These are phyloP conservation scores for Mola mola DNA, from an alignment of 2,113 vertebrate genomes.

Conservation along the genomic window DNA sequence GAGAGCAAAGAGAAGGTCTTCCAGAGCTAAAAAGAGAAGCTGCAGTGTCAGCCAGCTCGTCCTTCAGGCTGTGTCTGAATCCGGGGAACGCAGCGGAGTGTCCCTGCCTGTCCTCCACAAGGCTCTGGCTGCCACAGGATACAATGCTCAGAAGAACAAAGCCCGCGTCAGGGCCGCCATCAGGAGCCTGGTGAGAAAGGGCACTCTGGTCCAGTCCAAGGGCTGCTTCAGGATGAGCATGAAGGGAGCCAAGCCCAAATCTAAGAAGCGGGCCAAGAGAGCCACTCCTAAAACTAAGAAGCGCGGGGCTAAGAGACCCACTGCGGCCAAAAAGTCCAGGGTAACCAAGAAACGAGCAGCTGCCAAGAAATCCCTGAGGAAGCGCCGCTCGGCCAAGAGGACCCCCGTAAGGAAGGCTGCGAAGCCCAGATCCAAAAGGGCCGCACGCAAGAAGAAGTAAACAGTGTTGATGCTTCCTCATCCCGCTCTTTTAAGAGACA, in stretches of 20 bases:
- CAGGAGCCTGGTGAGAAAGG: neutral
- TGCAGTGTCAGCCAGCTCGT: slow-evolving; percentile 33
- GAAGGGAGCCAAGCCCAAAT: too few species aligned
- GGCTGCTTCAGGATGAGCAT: slow-evolving; percentile 18
- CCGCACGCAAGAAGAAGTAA: neutral
- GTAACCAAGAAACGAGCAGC: too few species aligned
- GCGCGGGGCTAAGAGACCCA: neutral
- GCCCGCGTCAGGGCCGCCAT: slow-evolving; percentile 20
- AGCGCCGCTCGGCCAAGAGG: neutral
- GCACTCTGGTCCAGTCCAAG: neutral
- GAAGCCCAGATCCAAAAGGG: slow-evolving; percentile 6
- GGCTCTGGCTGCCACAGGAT: slow-evolving; percentile 10
- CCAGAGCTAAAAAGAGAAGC: too few species aligned
- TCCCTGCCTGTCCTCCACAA: slow-evolving; percentile 24
- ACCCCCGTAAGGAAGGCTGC: slow-evolving; percentile 2
- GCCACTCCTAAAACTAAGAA: neutral
- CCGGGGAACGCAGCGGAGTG: slow-evolving; percentile 26
- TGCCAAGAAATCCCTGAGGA: neutral
- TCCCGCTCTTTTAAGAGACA: too few species aligned
- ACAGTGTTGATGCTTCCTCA: too few species aligned
- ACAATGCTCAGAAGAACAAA: slow-evolving; percentile 47
- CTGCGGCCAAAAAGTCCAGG: slow-evolving; percentile 1
- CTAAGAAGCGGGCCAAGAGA: too few species aligned
- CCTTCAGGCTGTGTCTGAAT: slow-evolving; percentile 27
- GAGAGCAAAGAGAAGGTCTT: too few species aligned